Evolutionary conservation across 2,113 vertebrate genomes (phyloP).

Genomic region (Odobenus rosmarus): DNA sequence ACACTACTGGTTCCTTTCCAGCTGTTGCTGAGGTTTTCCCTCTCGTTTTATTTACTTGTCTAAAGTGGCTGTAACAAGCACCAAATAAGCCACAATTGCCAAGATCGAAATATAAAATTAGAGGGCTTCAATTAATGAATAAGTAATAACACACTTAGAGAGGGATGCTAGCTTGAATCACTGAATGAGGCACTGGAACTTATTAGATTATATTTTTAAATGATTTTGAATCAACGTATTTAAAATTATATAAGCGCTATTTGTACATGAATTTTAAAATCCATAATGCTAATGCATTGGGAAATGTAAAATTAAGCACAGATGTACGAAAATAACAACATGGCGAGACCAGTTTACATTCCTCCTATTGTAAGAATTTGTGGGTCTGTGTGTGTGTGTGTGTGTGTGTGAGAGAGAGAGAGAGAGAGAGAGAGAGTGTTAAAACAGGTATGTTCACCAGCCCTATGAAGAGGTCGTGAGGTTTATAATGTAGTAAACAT

Average conservation of each 20-base stretch:
- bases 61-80: slow-evolving; percentile 81
- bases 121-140: slow-evolving; percentile 74
- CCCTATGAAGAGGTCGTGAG: not conserved
- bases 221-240: slow-evolving; percentile 59
- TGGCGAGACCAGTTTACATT: not conserved
- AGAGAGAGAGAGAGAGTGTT: not conserved
- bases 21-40: slow-evolving; percentile 77
- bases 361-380: not conserved
- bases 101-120: slow-evolving; percentile 75
- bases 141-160: slow-evolving; percentile 71
- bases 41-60: slow-evolving; percentile 86
- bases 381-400: not conserved
- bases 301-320: slow-evolving; percentile 37
- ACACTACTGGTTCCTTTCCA: slow-evolving; percentile 82
- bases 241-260: slow-evolving; percentile 30
- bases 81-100: slow-evolving; percentile 75
- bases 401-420: not conserved
- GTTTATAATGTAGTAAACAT: not conserved
- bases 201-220: slow-evolving; percentile 57
- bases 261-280: slow-evolving; percentile 36
- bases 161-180: slow-evolving; percentile 49
- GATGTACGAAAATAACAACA: slow-evolving; percentile 17
- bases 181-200: slow-evolving; percentile 16
- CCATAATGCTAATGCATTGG: not conserved
- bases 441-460: not conserved